Conservation (phyloP, 2,888 invertebrate genomes). For the Platynereis dumerilii region DNA sequence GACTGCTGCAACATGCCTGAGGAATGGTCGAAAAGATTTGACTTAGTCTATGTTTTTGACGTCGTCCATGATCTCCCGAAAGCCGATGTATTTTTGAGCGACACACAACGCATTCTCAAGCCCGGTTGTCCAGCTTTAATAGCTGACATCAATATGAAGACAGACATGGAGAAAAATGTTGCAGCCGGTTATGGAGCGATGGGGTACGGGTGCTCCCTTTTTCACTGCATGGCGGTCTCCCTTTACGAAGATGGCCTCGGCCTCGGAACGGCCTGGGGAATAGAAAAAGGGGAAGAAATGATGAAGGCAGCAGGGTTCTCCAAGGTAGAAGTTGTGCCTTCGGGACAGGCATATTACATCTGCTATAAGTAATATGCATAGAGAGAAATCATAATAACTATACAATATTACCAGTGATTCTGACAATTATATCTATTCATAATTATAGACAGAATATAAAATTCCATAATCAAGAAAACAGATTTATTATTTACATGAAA, state of each 20-base stretch:
- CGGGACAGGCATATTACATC: too few species aligned
- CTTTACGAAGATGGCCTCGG: constrained; percentile 11
- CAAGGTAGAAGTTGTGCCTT: neutral
- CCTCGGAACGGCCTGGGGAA: constrained; percentile 20
- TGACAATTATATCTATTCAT: too few species aligned
- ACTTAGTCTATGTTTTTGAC: constrained; percentile 11
- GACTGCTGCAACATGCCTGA: constrained; percentile 16
- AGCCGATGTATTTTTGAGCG: constrained; percentile 4
- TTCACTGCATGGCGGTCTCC: constrained; percentile 25
- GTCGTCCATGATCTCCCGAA: constrained; percentile 16
- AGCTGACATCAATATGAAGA: constrained; percentile 8
- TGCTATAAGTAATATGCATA: too few species aligned
- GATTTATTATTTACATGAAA: too few species aligned
- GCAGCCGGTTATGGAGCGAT: constrained; percentile 2
- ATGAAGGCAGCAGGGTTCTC: constrained; percentile 9
- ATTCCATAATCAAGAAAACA: too few species aligned
- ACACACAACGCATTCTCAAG: constrained; percentile 12
- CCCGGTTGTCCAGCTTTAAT: constrained; percentile 3
- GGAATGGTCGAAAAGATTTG: constrained; percentile 8
- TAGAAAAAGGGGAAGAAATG: constrained; percentile 10
- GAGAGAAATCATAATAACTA: too few species aligned
- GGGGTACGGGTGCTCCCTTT: constrained; percentile 11
- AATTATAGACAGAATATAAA: too few species aligned
- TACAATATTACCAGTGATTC: too few species aligned
- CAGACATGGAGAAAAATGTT: constrained; percentile 3